Percentiles rank a stretch among this genome's conserved stretches.
phyloP scores from a whole-genome alignment of 2,888 invertebrate species.

The Pseudanteris insignis region DNA sequence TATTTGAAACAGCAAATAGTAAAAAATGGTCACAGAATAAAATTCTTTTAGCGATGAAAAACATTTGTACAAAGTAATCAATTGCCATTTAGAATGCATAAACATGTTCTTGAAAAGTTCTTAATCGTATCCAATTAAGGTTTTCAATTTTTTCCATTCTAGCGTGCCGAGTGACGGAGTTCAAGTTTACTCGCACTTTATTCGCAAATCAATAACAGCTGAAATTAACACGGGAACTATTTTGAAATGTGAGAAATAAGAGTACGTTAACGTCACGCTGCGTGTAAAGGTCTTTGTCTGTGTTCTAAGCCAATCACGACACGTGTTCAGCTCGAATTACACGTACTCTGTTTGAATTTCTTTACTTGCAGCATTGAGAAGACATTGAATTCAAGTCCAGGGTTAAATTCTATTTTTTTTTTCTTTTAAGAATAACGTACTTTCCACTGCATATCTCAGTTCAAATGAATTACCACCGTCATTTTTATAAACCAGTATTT shows the following conservation, averaged over 20 bases:
- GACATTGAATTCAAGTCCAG: background rate
- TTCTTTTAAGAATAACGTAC: no score
- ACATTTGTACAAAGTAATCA: no score
- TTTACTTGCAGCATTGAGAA: conserved; percentile 4
- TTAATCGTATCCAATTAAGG: no score
- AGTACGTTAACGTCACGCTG: conserved; percentile 4
- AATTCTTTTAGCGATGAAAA: no score
- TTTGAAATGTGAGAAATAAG: conserved; percentile 3
- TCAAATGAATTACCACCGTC: no score
- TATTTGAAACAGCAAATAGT: no score
- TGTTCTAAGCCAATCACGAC: conserved; percentile 35
- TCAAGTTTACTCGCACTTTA: background rate
- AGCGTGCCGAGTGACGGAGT: background rate
- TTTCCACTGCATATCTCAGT: no score
- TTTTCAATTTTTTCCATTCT: no score
- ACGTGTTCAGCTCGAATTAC: conserved; percentile 34
- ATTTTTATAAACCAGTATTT: no score
- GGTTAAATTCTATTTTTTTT: conserved; percentile 4
- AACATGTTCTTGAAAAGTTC: no score
- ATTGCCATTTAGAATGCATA: no score
- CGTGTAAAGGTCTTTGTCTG: conserved; percentile 27
- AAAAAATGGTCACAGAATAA: no score
- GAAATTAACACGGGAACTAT: background rate
- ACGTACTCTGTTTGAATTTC: conserved; percentile 21
- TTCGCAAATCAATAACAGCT: background rate